Base-by-base conservation (phyloP, 1,140 invertebrate genomes). In the Bradysia coprophila region DNA sequence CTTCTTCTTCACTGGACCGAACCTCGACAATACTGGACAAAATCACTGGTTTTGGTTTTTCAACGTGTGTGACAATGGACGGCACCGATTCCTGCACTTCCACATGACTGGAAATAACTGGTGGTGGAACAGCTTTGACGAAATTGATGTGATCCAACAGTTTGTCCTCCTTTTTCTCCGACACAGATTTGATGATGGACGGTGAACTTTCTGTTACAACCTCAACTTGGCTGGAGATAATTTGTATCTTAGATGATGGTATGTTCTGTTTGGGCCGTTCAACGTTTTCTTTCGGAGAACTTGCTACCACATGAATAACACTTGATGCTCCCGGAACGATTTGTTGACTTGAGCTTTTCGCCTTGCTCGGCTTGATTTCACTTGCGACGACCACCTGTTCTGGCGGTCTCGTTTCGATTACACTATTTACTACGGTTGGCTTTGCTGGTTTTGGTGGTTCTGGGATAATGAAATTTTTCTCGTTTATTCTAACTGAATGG, bases 321-420 rank as follows among this genome's bases (percentile, higher is more conserved):
- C 47, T 52, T 31, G 43, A 37, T 3, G 36, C 53, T 58, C n/a
- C n/a, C n/a, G n/a, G n/a, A n/a, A n/a, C n/a, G 52, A 45, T 46
- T 57, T 43, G 45, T 50, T 42, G 44, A 48, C 46, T 48, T 43
- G 18, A 18, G 43, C 41, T 23, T 43, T 65, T 68, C 41, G 67
- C 62, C 64, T 72, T 74, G 45, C 67, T 71, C 2, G 72, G 70
- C 49, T 71, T 69, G 34, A 74, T 73, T 21, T 66, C 60, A 45
- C 63, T 52, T 28, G 62, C 63, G 31, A 56, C 54, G 38, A 59
- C 51, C 41, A 51, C 52, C n/a, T 57, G 55, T n/a, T 63, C 62
- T 32, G 59, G 52, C 18, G 67, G 65, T 49, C 67, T 68, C 1
- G 67, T 71, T 44, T 71, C 67, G 41, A 72, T 73, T 3, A 71